These are phyloP conservation scores for Hylyphantes graminicola DNA, from an alignment of 1,140 invertebrate genomes.

Conservation along the genomic window DNA sequence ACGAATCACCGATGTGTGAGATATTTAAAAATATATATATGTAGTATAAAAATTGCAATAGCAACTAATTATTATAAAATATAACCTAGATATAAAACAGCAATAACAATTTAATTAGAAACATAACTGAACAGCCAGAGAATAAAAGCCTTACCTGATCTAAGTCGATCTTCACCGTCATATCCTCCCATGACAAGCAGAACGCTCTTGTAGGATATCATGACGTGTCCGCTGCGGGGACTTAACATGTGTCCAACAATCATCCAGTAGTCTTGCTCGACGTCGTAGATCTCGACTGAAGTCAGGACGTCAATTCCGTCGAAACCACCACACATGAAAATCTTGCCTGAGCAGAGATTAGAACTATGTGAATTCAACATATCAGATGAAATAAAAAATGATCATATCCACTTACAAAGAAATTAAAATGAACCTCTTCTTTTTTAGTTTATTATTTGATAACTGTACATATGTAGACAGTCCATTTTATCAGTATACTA, in stretches of 20 bases:
- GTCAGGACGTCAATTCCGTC: constrained; percentile 69
- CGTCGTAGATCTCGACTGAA: constrained; percentile 68
- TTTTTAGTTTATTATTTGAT: too few relatives aligned
- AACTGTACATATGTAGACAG: too few relatives aligned
- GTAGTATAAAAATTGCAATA: not conserved
- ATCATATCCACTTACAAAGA: too few relatives aligned
- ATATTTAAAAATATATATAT: too few relatives aligned
- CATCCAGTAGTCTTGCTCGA: constrained; percentile 73
- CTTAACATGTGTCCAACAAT: constrained; percentile 79
- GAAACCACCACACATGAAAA: constrained; percentile 77
- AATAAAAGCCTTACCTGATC: constrained; percentile 63
- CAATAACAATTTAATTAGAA: not conserved
- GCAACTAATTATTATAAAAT: not conserved
- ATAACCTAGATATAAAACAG: not conserved
- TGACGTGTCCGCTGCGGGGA: constrained; percentile 80
- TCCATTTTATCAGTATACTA: too few relatives aligned
- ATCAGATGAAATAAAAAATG: too few relatives aligned
- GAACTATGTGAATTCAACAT: too few relatives aligned
- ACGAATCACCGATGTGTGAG: too few relatives aligned
- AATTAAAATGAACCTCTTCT: too few relatives aligned
- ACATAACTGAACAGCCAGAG: not conserved
- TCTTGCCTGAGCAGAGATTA: constrained; percentile 68
- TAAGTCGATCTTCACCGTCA: constrained; percentile 77
- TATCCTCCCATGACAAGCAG: constrained; percentile 81
- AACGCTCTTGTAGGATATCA: constrained; percentile 77